These are phyloP conservation scores for Lepilemur septentrionalis DNA, from an alignment of 2,797 vertebrate species.

Conservation along the genomic window DNA sequence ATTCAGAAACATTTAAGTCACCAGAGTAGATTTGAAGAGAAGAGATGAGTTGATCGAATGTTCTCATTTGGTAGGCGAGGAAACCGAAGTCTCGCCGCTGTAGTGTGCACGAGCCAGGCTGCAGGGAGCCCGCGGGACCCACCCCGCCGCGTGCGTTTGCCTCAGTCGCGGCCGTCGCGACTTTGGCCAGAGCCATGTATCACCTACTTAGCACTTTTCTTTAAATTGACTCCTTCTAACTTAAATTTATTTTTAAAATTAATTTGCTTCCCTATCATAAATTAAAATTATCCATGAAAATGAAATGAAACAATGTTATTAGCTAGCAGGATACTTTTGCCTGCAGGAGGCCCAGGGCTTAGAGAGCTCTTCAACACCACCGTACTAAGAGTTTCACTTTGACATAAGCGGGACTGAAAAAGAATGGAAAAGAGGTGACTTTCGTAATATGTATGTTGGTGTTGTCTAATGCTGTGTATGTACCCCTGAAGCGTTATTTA, in stretches of 20 bases:
- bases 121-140: no score
- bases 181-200: neutral
- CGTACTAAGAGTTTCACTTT: neutral
- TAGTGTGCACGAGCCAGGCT: neutral
- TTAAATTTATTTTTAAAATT: conserved; percentile 3
- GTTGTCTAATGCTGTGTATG: neutral
- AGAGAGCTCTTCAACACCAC: neutral
- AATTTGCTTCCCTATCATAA: neutral
- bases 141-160: fast-evolving
- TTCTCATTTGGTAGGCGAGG: neutral
- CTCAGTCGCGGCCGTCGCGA: no score
- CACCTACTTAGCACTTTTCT: neutral
- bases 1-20: conserved; percentile 21
- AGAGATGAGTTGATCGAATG: neutral
- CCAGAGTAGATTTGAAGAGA: neutral
- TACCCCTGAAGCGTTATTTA: neutral
- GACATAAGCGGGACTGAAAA: neutral
- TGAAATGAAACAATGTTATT: neutral
- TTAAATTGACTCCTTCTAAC: neutral
- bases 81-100: neutral
- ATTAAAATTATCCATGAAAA: neutral
- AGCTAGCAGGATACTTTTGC: neutral
- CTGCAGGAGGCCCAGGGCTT: neutral
- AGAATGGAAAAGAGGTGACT: neutral
- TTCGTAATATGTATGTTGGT: neutral